phyloP scores from a whole-genome alignment of 2,797 vertebrate species.

The Apogon hyalosoma region DNA sequence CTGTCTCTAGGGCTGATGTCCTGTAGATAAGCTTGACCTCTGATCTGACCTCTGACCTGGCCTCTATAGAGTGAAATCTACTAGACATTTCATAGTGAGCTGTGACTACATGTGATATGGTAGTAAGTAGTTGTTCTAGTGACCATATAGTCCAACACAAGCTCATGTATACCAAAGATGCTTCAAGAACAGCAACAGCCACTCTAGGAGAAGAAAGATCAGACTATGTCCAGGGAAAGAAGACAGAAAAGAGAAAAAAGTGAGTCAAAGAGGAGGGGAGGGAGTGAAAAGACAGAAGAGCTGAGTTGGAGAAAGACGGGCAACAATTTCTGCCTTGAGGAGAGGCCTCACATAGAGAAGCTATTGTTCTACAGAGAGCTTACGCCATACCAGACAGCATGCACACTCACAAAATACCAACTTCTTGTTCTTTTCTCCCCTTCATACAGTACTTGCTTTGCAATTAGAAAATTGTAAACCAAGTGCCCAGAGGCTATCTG shows the following conservation, averaged over 20 bases:
- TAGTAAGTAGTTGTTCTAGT: not conserved
- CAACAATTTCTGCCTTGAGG: constrained; percentile 61
- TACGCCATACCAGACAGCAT: constrained; percentile 39
- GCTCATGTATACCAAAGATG: constrained; percentile 6
- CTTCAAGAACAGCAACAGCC: constrained; percentile 17
- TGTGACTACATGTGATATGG: too few relatives aligned
- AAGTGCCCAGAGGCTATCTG: constrained; percentile 40
- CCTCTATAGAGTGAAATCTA: too few relatives aligned
- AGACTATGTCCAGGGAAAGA: constrained; percentile 20
- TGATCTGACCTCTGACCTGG: too few relatives aligned
- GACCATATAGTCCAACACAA: not conserved
- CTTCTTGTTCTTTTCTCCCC: constrained; percentile 11
- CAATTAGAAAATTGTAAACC: constrained; percentile 61
- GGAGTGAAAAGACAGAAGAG: constrained; percentile 1
- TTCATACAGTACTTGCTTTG: constrained; percentile 23
- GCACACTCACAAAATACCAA: constrained; percentile 41
- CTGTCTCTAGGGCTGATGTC: too few relatives aligned
- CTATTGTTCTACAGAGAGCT: constrained; percentile 64
- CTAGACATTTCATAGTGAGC: too few relatives aligned
- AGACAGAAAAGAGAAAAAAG: constrained; percentile 1
- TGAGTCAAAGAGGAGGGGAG: not conserved
- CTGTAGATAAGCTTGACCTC: too few relatives aligned
- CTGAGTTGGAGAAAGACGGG: constrained; percentile 40
- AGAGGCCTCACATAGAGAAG: constrained; percentile 64
- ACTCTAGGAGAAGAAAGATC: constrained; percentile 33